Evolutionary conservation across 2,113 vertebrate species (phyloP).

Genomic region (Tauraco erythrolophus): DNA sequence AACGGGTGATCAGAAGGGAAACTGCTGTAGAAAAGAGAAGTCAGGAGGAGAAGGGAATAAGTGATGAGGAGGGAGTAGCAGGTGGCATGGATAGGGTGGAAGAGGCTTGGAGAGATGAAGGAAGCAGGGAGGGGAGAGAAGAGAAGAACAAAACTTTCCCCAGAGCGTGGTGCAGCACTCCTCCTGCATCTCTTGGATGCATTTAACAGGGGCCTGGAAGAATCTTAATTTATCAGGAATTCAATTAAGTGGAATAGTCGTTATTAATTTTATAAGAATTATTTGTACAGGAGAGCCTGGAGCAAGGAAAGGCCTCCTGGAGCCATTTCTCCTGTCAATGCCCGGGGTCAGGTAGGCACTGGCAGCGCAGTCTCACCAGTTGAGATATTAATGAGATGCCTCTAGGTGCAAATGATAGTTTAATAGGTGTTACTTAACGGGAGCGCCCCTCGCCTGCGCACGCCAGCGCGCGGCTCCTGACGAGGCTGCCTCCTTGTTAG

Average conservation of each 20-base stretch:
- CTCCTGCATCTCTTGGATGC: background rate
- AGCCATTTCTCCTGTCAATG: constrained; percentile 77
- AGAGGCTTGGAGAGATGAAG: background rate
- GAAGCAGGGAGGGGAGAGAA: background rate
- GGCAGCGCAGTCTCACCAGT: constrained; percentile 84
- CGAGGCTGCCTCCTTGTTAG: constrained; percentile 79
- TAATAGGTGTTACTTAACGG: constrained; percentile 97
- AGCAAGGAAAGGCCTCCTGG: constrained; percentile 75
- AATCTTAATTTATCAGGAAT: constrained; percentile 76
- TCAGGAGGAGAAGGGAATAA: background rate
- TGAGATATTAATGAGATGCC: constrained; percentile 97
- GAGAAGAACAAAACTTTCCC: background rate
- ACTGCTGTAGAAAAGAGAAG: background rate
- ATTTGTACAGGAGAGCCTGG: constrained; percentile 70
- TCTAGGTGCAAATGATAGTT: constrained; percentile 96
- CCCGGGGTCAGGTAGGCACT: constrained; percentile 84
- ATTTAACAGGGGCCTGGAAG: background rate
- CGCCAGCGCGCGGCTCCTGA: constrained; percentile 66
- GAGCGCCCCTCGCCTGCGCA: constrained; percentile 77
- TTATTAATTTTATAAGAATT: constrained; percentile 85
- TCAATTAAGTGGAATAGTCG: constrained; percentile 75
- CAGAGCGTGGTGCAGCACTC: background rate
- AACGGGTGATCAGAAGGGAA: background rate
- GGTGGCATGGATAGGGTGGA: background rate
- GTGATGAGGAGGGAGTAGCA: background rate